These are phyloP conservation scores for Osmerus mordax DNA, from an alignment of 2,113 vertebrate species.

Conservation along the genomic window DNA sequence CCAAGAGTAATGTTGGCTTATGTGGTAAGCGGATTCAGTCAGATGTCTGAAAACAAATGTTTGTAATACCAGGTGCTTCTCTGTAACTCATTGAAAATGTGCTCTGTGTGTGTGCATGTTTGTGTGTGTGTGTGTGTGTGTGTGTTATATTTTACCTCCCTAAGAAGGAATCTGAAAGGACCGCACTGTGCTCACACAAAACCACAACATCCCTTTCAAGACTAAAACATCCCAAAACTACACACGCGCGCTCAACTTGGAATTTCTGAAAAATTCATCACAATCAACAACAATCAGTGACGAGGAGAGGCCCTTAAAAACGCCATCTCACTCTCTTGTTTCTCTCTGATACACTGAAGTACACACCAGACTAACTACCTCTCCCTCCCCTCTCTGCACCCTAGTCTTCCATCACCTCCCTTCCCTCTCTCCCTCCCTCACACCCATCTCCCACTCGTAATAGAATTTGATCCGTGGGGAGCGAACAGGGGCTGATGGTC, in stretches of 20 bases:
- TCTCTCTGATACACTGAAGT: background rate
- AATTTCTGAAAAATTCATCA: background rate
- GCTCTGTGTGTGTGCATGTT: too few relatives aligned
- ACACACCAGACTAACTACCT: background rate
- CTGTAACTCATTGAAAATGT: too few relatives aligned
- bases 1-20: background rate
- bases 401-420: background rate
- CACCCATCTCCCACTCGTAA: slow-evolving; percentile 28
- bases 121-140: too few relatives aligned
- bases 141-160: too few relatives aligned
- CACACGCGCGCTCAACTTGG: background rate
- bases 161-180: too few relatives aligned
- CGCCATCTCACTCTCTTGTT: background rate
- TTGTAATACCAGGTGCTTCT: too few relatives aligned
- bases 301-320: background rate
- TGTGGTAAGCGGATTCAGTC: too few relatives aligned
- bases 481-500: slow-evolving; percentile 14
- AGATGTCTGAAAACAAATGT: too few relatives aligned
- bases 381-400: background rate
- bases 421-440: too few relatives aligned
- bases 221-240: background rate
- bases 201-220: background rate
- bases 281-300: background rate
- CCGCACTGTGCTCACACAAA: too few relatives aligned
- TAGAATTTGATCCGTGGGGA: slow-evolving; percentile 34